phyloP scores from a whole-genome alignment of 2,797 vertebrate genomes.

The Tokudaia muenninki region DNA sequence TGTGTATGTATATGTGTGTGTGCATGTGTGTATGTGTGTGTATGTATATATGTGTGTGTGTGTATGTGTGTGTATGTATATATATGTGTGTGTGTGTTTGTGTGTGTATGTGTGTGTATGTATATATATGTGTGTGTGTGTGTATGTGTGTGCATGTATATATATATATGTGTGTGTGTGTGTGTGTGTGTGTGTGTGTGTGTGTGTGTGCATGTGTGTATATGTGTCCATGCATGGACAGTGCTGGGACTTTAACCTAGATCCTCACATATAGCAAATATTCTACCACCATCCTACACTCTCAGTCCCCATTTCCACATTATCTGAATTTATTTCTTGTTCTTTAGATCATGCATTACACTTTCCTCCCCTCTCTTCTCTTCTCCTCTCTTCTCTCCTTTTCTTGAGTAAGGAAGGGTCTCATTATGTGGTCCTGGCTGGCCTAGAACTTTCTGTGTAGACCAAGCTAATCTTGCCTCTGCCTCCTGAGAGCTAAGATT shows the following conservation, averaged over 20 bases:
- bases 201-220: not conserved
- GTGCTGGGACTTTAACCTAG: not conserved
- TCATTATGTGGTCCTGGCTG: not conserved
- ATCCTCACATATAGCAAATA: too few relatives aligned
- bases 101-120: too few relatives aligned
- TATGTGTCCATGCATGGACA: not conserved
- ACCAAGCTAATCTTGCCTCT: not conserved
- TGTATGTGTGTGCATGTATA: too few relatives aligned
- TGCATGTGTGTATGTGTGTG: too few relatives aligned
- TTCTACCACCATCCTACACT: not conserved
- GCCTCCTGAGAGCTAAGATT: not conserved
- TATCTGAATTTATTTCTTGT: slow-evolving; percentile 10
- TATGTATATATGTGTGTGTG: too few relatives aligned
- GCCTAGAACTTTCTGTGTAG: not conserved
- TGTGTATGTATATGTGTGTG: too few relatives aligned
- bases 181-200: too few relatives aligned
- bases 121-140: too few relatives aligned
- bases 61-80: too few relatives aligned
- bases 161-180: too few relatives aligned
- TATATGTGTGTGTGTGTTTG: too few relatives aligned
- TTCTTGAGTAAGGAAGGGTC: not conserved
- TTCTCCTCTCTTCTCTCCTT: too few relatives aligned
- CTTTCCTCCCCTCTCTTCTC: not conserved
- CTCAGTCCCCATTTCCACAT: not conserved
- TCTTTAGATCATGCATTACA: not conserved